Base-by-base conservation (phyloP, 2,113 vertebrate genomes). In the Micronisus gabar region DNA sequence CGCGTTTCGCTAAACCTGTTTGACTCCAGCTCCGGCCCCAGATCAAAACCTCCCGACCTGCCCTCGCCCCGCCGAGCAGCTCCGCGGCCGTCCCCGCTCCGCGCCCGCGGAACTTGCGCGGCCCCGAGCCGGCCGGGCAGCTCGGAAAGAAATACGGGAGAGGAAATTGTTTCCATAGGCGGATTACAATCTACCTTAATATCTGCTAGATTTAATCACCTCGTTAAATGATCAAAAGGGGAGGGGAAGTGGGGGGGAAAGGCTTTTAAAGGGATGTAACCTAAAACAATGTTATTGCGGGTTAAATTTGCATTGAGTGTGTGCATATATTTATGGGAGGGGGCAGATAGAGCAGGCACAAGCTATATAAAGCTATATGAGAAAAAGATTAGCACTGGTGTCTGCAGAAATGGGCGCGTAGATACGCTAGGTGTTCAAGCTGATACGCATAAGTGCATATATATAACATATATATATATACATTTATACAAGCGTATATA, bases 171-270 rank as follows among this genome's bases (percentile, higher is more conserved):
- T 97, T 97, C 91, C 86, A 80, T 76, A 85, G 97, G 93, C 61
- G 34, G 45, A 36, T 83, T 78, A 41, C 93, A 91, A 96, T 96
- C 96, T 93, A 29, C 96, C 88, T 97, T 86, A 47, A 90, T 91
- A 96, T 98, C 95, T 83, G 65, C 88, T 61, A 2, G 76, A 96
- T 96, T 97, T 97, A 97, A 98, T 97, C 95, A 95, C 95, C 94
- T 97, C 90, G 40, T 97, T 97, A 98, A 98, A 90, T 76, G 93
- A 95, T 96, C 92, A 76, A 82, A 86, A 85, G 26, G 52, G 79
- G 50, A 41, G 40, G 72, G 85, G 61, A 13, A 32, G 3, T 7
- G 12, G 13, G 30, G 32, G n/a, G 22, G 41, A 10, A 16, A 95
- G 75, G 84, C 87, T 96, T 97, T 92, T 88, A 95, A 97, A 97